Evolutionary conservation across 2,797 vertebrate genomes (phyloP).

Genomic region (Phalloptychus januarius): DNA sequence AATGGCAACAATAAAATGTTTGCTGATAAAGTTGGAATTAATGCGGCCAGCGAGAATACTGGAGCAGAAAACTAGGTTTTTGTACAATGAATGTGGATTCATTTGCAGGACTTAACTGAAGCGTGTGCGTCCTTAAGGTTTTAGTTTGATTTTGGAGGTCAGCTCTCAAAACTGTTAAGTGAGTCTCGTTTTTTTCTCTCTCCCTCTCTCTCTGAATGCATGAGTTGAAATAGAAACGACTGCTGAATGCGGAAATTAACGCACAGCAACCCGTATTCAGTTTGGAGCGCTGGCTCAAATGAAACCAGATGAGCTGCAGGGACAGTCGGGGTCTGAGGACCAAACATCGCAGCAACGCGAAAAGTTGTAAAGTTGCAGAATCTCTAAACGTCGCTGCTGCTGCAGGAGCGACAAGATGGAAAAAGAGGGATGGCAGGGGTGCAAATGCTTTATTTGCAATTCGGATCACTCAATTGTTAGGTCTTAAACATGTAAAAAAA

Average conservation of each 20-base stretch:
- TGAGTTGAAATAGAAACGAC: slow-evolving; percentile 18
- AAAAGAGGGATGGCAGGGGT: background rate
- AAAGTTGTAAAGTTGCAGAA: background rate
- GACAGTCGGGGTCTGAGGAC: background rate
- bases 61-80: slow-evolving; percentile 42
- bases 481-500: background rate
- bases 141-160: slow-evolving; percentile 52
- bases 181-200: slow-evolving; percentile 3
- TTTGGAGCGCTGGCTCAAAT: background rate
- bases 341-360: background rate
- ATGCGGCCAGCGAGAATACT: slow-evolving; percentile 37
- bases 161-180: slow-evolving; percentile 43
- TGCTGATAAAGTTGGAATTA: slow-evolving; percentile 61
- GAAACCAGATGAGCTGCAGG: background rate
- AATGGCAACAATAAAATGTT: slow-evolving; percentile 49
- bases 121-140: slow-evolving; percentile 27
- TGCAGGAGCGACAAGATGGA: background rate
- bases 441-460: background rate
- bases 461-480: background rate
- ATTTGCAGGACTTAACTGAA: slow-evolving; percentile 20
- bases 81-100: slow-evolving; percentile 15
- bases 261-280: slow-evolving; percentile 17
- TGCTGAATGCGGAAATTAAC: slow-evolving; percentile 41
- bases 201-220: background rate
- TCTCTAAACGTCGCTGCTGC: background rate